A percentile compares a stretch with the other conserved stretches of the same genome.
phyloP scores from a whole-genome alignment of 1,140 invertebrate genomes.

The Mizuhopecten yessoensis region DNA sequence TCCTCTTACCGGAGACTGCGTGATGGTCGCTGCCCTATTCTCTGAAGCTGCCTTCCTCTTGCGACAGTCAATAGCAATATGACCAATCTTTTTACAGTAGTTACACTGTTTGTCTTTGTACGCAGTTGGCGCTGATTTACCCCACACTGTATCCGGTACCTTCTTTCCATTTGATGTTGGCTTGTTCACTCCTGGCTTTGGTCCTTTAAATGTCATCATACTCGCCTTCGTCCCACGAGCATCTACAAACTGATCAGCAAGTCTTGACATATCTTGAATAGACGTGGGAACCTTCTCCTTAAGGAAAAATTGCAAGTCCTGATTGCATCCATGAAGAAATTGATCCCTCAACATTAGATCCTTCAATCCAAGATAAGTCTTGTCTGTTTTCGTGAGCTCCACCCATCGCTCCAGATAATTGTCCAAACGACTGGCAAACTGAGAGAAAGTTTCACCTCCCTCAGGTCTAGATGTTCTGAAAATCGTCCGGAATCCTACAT shows the following conservation, averaged over 20 bases:
- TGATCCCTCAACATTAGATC: constrained; percentile 54
- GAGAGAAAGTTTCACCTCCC: too few species aligned
- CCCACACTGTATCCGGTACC: too few species aligned
- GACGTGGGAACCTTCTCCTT: constrained; percentile 53
- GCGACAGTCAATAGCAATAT: neutral
- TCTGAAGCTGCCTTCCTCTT: neutral
- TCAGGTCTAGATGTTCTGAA: too few species aligned
- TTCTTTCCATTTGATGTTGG: too few species aligned
- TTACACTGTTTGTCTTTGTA: neutral
- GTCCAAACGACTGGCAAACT: too few species aligned
- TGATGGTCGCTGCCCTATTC: too few species aligned
- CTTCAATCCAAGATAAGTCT: constrained; percentile 43
- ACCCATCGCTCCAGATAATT: constrained; percentile 55
- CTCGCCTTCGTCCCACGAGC: constrained; percentile 40
- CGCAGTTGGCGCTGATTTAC: neutral
- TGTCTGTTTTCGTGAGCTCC: constrained; percentile 44
- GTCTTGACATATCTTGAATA: constrained; percentile 52
- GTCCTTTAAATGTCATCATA: neutral
- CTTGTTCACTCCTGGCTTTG: neutral
- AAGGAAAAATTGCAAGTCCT: constrained; percentile 47
- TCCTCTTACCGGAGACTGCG: too few species aligned
- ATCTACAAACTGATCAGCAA: constrained; percentile 60
- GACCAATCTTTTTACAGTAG: neutral
- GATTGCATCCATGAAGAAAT: constrained; percentile 54
- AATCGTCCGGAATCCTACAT: too few species aligned